Percentiles rank a stretch among this genome's conserved stretches.
phyloP scores from a whole-genome alignment of 2,888 invertebrate species.

The Papilio gigon region DNA sequence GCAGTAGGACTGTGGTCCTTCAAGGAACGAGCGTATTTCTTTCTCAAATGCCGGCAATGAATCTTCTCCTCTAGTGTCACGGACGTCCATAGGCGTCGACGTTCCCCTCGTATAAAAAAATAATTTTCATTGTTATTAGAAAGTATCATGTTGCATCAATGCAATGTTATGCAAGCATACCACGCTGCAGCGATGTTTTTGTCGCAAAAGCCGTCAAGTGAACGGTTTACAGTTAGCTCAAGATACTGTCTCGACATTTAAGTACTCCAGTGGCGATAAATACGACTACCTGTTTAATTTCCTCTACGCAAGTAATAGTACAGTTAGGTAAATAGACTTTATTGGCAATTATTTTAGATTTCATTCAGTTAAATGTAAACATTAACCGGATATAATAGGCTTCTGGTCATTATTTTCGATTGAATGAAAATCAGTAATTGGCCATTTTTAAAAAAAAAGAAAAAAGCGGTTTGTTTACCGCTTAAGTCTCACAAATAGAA shows the following conservation, averaged over 20 bases:
- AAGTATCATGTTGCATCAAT: not conserved
- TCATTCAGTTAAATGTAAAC: conserved; percentile 4
- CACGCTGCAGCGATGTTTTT: conserved; percentile 51
- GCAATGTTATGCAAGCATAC: conserved; percentile 22
- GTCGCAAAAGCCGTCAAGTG: conserved; percentile 57
- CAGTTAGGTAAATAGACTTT: conserved; percentile 36
- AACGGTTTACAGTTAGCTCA: conserved; percentile 54
- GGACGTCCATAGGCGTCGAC: no score
- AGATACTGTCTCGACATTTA: conserved; percentile 49
- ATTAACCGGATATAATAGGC: not conserved
- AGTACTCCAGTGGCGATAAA: conserved; percentile 35
- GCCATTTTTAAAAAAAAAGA: no score
- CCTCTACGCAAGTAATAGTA: conserved; percentile 38
- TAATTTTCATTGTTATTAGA: conserved; percentile 1
- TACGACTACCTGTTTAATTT: conserved; percentile 44
- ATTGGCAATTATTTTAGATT: conserved; percentile 8
- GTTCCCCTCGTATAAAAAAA: not conserved
- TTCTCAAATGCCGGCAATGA: no score
- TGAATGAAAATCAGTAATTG: not conserved
- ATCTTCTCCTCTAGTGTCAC: no score
- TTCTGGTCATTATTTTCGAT: not conserved
- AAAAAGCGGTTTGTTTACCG: no score
- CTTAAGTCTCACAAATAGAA: not conserved
- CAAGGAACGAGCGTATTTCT: no score
- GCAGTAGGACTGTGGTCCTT: no score